phyloP scores from a whole-genome alignment of 2,113 vertebrate genomes.

The Antennarius striatus region DNA sequence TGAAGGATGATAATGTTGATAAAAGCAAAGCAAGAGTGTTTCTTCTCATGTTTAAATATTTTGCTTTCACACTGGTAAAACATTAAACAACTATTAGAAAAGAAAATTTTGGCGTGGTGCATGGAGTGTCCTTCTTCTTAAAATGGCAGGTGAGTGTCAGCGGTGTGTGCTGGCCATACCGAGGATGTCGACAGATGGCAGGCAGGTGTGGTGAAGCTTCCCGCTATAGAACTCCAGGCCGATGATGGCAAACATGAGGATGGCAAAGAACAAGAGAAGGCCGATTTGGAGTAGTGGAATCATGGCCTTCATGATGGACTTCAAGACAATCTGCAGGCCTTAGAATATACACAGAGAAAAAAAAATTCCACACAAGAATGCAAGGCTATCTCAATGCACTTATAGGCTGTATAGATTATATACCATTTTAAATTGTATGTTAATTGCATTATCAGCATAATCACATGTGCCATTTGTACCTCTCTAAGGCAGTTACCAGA shows the following conservation, averaged over 20 bases:
- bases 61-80: not conserved
- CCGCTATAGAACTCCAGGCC: constrained; percentile 86
- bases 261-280: constrained; percentile 83
- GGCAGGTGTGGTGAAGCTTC: constrained; percentile 83
- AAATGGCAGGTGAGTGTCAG: not conserved
- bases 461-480: too few species aligned
- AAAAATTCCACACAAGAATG: not conserved
- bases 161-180: constrained; percentile 48
- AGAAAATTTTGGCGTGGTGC: too few species aligned
- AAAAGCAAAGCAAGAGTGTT: not conserved
- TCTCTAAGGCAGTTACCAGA: too few species aligned
- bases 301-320: constrained; percentile 87
- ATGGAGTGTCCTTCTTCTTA: not conserved
- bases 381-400: too few species aligned
- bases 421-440: too few species aligned
- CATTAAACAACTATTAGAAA: not conserved
- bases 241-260: constrained; percentile 86
- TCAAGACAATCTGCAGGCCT: constrained; percentile 85
- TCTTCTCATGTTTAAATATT: not conserved
- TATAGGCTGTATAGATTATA: too few species aligned
- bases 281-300: constrained; percentile 85
- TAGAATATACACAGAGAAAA: constrained; percentile 8
- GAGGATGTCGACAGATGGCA: constrained; percentile 66
- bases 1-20: too few species aligned
- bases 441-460: too few species aligned